phyloP scores from a whole-genome alignment of 2,113 vertebrate species.

The Actinemys pallida region DNA sequence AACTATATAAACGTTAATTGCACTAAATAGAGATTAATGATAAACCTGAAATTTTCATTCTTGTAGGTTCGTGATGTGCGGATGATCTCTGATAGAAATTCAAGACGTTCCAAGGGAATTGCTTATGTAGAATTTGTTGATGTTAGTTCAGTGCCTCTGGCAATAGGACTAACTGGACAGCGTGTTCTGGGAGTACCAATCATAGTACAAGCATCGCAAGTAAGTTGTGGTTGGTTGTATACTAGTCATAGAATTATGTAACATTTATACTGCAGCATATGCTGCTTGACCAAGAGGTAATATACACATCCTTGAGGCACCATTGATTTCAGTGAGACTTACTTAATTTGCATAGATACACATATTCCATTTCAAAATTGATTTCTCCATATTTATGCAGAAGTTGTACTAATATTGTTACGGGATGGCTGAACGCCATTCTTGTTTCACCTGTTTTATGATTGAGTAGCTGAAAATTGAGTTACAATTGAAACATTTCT shows the following conservation, averaged over 20 bases:
- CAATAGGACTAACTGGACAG: constrained; percentile 96
- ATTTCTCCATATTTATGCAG: not conserved
- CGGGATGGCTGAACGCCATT: not conserved
- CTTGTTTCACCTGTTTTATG: not conserved
- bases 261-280: not conserved
- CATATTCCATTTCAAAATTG: not conserved
- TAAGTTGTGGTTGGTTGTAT: constrained; percentile 62
- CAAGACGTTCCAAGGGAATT: constrained; percentile 96
- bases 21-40: not conserved
- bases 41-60: not conserved
- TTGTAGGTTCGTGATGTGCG: constrained; percentile 94
- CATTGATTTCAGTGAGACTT: not conserved
- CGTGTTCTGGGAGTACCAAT: constrained; percentile 96
- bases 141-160: constrained; percentile 94
- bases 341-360: not conserved
- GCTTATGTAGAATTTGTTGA: constrained; percentile 98
- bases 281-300: not conserved
- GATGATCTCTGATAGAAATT: constrained; percentile 98
- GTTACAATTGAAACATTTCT: not conserved
- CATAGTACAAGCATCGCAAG: constrained; percentile 98
- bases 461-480: not conserved
- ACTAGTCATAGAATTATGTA: not conserved
- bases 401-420: not conserved
- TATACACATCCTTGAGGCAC: not conserved
- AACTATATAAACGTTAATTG: not conserved